Conservation (phyloP, 2,888 invertebrate genomes). For the Drosophila pegasa region DNA sequence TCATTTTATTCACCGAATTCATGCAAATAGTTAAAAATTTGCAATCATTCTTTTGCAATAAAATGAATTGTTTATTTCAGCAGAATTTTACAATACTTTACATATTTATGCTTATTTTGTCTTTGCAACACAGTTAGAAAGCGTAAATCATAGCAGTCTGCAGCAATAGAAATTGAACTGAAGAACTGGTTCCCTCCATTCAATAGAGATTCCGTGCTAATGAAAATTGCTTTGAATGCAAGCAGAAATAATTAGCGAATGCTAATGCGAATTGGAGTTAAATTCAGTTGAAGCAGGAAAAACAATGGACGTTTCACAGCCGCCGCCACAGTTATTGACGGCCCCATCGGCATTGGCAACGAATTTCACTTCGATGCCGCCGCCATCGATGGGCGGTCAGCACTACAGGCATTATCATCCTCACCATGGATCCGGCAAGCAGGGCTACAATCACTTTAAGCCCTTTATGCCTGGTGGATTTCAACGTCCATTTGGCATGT, state of each 20-base stretch:
- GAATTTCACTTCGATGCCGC: conserved; percentile 77
- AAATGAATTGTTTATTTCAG: background rate
- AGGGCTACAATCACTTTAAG: conserved; percentile 84
- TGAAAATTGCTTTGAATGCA: conserved; percentile 24
- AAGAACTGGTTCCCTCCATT: conserved; percentile 37
- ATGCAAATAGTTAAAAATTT: background rate
- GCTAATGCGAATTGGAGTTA: conserved; percentile 7
- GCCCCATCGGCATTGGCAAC: conserved; percentile 82
- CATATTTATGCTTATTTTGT: background rate
- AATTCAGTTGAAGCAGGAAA: background rate
- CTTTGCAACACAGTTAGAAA: conserved; percentile 10
- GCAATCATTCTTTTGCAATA: background rate
- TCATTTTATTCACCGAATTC: conserved; percentile 16
- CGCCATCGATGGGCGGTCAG: conserved; percentile 78
- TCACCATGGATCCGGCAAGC: conserved; percentile 82
- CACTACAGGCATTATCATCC: conserved; percentile 78
- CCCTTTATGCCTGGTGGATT: conserved; percentile 83
- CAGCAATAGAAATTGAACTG: conserved; percentile 26
- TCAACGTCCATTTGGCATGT: conserved; percentile 87
- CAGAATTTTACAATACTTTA: background rate
- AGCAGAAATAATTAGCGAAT: conserved; percentile 11
- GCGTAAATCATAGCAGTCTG: conserved; percentile 27
- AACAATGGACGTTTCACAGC: conserved; percentile 82
- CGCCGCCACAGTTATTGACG: conserved; percentile 81
- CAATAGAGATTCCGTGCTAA: conserved; percentile 19